phyloP scores from a whole-genome alignment of 2,888 invertebrate genomes.

The Drosophila maculinotata region DNA sequence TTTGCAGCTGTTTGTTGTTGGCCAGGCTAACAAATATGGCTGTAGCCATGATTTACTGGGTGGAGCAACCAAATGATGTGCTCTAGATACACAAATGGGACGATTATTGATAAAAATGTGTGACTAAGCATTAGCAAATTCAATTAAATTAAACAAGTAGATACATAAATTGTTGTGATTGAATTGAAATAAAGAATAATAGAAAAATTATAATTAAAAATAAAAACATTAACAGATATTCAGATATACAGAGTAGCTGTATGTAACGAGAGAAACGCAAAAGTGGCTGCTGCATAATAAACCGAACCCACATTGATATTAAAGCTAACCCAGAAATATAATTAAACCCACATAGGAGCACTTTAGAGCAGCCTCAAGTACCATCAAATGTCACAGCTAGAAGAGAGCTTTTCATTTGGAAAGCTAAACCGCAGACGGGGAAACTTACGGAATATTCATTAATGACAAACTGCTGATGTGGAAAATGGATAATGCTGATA shows the following conservation, averaged over 20 bases:
- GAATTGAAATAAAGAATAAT: no score
- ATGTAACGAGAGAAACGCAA: background rate
- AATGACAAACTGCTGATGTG: conserved; percentile 65
- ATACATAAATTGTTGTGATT: no score
- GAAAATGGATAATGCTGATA: conserved; percentile 57
- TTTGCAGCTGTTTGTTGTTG: conserved; percentile 19
- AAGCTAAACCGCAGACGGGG: conserved; percentile 32
- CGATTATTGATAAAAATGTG: conserved; percentile 19
- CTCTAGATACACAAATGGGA: conserved; percentile 4
- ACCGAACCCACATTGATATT: conserved; percentile 2
- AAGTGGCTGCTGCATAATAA: conserved; percentile 1
- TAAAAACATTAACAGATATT: no score
- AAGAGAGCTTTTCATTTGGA: conserved; percentile 10
- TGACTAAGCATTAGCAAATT: background rate
- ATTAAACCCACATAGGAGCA: background rate
- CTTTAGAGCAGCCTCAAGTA: background rate
- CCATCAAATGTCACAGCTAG: background rate
- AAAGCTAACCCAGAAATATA: conserved; percentile 4
- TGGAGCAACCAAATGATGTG: background rate
- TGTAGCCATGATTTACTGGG: conserved; percentile 44
- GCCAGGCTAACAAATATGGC: conserved; percentile 25
- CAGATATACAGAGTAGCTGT: background rate
- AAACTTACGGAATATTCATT: conserved; percentile 57
- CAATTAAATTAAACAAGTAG: background rate
- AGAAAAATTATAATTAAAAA: no score